These are phyloP conservation scores for Megaleporinus macrocephalus DNA, from an alignment of 2,113 vertebrate species.

Conservation along the genomic window DNA sequence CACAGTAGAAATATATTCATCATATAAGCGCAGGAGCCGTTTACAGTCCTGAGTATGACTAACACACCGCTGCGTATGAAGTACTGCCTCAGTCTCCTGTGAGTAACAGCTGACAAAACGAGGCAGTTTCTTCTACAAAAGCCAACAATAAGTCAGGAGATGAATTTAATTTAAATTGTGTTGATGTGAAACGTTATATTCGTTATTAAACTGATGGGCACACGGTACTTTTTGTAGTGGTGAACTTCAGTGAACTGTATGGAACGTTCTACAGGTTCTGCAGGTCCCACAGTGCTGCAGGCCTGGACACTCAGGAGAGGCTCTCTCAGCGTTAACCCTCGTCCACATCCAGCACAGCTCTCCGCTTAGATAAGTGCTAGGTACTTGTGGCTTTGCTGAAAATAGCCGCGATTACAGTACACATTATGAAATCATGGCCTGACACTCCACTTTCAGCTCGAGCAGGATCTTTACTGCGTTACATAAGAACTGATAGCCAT, in stretches of 20 bases:
- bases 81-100: no score
- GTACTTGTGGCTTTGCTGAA: slow-evolving; percentile 23
- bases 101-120: no score
- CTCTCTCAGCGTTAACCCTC: slow-evolving; percentile 15
- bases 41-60: no score
- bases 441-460: slow-evolving; percentile 14
- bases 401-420: slow-evolving; percentile 16
- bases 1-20: no score
- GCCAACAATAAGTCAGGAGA: no score
- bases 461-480: slow-evolving; percentile 17
- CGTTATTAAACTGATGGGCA: no score
- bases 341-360: slow-evolving; percentile 19
- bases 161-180: no score
- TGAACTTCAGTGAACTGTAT: background rate
- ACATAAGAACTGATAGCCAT: slow-evolving; percentile 27
- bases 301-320: slow-evolving; percentile 25
- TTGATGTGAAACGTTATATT: no score
- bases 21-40: no score
- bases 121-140: no score
- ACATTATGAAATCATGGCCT: slow-evolving; percentile 39
- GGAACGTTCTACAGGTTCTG: background rate
- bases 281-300: background rate
- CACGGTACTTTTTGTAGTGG: no score
- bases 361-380: slow-evolving; percentile 2
- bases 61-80: no score